phyloP scores from a whole-genome alignment of 1,140 invertebrate species.

The Sogatella furcifera region DNA sequence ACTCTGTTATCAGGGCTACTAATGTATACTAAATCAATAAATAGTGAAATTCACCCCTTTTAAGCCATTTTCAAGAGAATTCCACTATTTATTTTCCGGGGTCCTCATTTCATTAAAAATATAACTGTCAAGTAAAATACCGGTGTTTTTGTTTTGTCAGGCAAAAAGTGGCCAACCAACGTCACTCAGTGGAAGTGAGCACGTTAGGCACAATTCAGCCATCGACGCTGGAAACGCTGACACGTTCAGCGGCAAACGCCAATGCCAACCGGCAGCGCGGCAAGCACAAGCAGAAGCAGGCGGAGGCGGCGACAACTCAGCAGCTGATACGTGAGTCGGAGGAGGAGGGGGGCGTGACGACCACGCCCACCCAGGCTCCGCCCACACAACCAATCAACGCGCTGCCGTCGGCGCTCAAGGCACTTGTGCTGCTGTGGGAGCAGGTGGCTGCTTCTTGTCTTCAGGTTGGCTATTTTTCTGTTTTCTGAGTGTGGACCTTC shows the following conservation, averaged over 20 bases:
- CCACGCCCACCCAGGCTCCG: slow-evolving; percentile 29
- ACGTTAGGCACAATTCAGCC: slow-evolving; percentile 54
- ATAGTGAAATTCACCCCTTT: no score
- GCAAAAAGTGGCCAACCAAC: slow-evolving; percentile 14
- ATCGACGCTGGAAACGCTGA: slow-evolving; percentile 61
- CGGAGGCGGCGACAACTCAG: neutral
- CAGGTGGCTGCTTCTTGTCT: slow-evolving; percentile 61
- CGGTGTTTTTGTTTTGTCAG: neutral
- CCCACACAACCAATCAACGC: slow-evolving; percentile 46
- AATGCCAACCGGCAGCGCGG: slow-evolving; percentile 51
- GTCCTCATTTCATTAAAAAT: no score
- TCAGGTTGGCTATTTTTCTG: slow-evolving; percentile 35
- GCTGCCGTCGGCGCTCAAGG: slow-evolving; percentile 75
- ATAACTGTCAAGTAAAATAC: no score
- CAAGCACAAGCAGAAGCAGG: slow-evolving; percentile 29
- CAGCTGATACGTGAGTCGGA: neutral
- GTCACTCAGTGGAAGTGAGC: slow-evolving; percentile 26
- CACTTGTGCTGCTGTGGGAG: slow-evolving; percentile 78
- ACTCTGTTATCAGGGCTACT: no score
- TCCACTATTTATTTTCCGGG: no score
- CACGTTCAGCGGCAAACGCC: slow-evolving; percentile 60
- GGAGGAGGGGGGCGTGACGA: neutral
- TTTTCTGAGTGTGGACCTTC: no score
- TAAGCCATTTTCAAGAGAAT: no score
- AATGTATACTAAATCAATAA: no score